Evolutionary conservation across 2,113 vertebrate species (phyloP).

Genomic region (Leptocoma aspasia): DNA sequence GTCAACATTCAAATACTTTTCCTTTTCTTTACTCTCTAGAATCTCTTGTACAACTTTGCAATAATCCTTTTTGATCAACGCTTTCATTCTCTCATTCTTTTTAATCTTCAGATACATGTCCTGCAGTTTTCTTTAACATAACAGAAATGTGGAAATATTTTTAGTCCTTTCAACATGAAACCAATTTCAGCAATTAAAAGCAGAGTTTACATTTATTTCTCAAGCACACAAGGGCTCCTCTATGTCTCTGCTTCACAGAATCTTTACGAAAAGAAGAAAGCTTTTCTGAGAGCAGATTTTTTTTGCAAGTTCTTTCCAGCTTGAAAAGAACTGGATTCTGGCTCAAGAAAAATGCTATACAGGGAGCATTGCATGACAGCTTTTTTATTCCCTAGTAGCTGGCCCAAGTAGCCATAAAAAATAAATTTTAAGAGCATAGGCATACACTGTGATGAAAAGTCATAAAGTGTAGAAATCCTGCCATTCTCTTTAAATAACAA

Average conservation of each 20-base stretch:
- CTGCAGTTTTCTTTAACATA: slow-evolving; percentile 77
- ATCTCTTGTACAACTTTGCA: slow-evolving; percentile 67
- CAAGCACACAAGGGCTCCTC: not conserved
- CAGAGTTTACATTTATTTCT: not conserved
- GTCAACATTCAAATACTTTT: slow-evolving; percentile 72
- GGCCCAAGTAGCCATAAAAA: not conserved
- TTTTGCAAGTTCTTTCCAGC: not conserved
- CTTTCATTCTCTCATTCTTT: slow-evolving; percentile 71
- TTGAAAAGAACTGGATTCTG: not conserved
- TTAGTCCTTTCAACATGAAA: not conserved
- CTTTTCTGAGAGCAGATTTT: not conserved
- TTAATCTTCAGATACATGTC: slow-evolving; percentile 76
- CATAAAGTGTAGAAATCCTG: not conserved
- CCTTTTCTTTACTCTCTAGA: slow-evolving; percentile 74
- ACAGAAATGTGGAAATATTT: not conserved
- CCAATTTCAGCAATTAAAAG: not conserved
- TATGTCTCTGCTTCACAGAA: not conserved
- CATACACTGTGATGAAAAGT: not conserved
- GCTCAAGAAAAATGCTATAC: not conserved
- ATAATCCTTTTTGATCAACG: slow-evolving; percentile 75
- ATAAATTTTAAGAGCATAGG: not conserved
- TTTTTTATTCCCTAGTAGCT: not conserved
- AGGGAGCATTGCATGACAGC: not conserved
- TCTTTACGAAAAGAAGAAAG: not conserved
- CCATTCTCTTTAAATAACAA: not conserved